These are phyloP conservation scores for Anoplopoma fimbria DNA, from an alignment of 2,113 vertebrate genomes.

Conservation along the genomic window DNA sequence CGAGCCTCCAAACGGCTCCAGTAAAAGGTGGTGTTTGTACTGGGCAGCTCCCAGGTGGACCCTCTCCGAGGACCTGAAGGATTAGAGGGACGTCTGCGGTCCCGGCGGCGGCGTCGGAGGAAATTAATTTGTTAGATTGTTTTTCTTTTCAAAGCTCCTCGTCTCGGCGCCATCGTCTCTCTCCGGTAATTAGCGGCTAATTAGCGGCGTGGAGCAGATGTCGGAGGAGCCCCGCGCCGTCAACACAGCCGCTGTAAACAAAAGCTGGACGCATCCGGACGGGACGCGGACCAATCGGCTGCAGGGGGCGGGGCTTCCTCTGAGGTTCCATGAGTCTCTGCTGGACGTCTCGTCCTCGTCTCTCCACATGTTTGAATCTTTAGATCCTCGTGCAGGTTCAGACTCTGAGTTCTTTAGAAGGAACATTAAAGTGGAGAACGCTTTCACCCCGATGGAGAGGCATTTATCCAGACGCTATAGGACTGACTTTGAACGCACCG, in stretches of 20 bases:
- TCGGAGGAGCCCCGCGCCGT: conserved; percentile 79
- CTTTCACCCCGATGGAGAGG: too few relatives aligned
- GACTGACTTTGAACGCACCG: too few relatives aligned
- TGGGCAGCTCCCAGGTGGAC: too few relatives aligned
- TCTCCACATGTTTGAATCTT: conserved; percentile 5
- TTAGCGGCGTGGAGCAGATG: conserved; percentile 96
- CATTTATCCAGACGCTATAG: too few relatives aligned
- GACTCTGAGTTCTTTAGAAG: too few relatives aligned
- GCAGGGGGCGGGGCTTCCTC: conserved; percentile 18
- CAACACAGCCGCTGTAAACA: conserved; percentile 91
- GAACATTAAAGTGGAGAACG: too few relatives aligned
- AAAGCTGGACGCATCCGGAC: conserved; percentile 90
- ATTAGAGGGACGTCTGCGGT: neutral
- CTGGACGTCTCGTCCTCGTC: neutral
- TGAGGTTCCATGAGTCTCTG: neutral
- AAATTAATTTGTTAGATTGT: conserved; percentile 87
- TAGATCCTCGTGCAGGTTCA: too few relatives aligned
- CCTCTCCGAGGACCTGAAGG: too few relatives aligned
- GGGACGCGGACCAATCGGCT: too few relatives aligned
- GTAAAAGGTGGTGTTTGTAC: too few relatives aligned
- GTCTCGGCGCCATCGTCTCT: conserved; percentile 89
- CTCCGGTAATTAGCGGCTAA: conserved; percentile 95
- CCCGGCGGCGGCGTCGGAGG: conserved; percentile 42
- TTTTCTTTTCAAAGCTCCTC: conserved; percentile 89
- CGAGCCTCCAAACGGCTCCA: too few relatives aligned